Conservation (phyloP, 2,113 vertebrate genomes). For the Perca flavescens region DNA sequence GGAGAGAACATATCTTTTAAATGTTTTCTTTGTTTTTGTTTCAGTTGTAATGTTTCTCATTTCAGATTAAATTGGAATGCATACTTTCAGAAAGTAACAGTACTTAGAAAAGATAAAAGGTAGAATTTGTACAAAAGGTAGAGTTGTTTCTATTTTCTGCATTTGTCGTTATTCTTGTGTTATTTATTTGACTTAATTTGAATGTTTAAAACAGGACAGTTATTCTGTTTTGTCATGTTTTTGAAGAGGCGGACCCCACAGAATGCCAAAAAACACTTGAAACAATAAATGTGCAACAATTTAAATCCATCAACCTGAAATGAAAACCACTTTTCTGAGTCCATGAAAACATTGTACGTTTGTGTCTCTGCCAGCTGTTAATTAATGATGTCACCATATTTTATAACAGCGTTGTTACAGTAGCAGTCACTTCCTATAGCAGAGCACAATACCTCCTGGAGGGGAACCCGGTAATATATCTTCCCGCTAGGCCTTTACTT, state of each 20-base stretch:
- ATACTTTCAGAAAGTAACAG: no score
- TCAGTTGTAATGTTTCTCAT: no score
- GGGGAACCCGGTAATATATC: slow-evolving; percentile 48
- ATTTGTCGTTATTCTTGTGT: background rate
- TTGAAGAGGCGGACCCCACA: slow-evolving; percentile 20
- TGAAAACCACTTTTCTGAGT: slow-evolving; percentile 1
- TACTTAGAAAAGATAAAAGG: no score
- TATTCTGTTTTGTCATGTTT: background rate
- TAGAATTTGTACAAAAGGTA: no score
- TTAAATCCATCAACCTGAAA: slow-evolving; percentile 59
- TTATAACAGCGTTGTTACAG: slow-evolving; percentile 42
- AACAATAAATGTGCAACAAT: slow-evolving; percentile 21
- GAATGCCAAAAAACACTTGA: slow-evolving; percentile 24
- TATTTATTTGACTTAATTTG: slow-evolving; percentile 6
- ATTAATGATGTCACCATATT: slow-evolving; percentile 53
- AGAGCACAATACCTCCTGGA: slow-evolving; percentile 30
- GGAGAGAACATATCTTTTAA: no score
- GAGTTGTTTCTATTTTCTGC: no score
- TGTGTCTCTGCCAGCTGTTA: background rate
- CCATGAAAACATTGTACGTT: slow-evolving; percentile 12
- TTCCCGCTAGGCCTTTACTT: slow-evolving; percentile 62
- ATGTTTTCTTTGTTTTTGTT: no score
- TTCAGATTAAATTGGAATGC: no score
- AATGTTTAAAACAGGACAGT: slow-evolving; percentile 20
- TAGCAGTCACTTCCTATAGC: slow-evolving; percentile 37